Evolutionary conservation across 2,113 vertebrate genomes (phyloP).

Genomic region (Orcinus orca): DNA sequence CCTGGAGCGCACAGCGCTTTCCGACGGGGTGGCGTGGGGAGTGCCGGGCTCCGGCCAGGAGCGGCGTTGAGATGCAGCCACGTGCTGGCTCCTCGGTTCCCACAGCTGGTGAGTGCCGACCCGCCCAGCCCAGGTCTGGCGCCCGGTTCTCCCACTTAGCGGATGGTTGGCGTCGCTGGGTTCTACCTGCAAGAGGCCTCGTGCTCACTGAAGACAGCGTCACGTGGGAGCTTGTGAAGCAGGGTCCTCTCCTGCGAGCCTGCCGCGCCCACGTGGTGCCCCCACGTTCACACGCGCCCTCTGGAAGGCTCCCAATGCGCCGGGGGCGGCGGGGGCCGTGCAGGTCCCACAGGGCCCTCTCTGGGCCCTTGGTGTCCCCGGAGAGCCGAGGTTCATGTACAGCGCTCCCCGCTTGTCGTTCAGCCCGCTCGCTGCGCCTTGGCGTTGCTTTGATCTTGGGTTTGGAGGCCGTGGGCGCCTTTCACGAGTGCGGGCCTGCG

Average conservation of each 20-base stretch:
- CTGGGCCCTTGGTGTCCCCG: no score
- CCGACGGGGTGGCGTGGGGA: accelerated
- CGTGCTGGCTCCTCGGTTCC: background rate
- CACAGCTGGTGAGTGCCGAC: background rate
- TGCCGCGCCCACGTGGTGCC: accelerated
- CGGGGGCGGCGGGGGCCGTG: accelerated
- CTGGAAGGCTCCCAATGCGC: background rate
- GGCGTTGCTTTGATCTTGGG: no score
- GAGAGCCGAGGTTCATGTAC: no score
- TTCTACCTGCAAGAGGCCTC: background rate
- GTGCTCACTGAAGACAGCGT: background rate
- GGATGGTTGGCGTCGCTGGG: background rate
- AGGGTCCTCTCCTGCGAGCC: background rate
- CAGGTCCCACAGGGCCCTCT: no score
- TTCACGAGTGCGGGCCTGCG: no score
- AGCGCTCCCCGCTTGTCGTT: no score
- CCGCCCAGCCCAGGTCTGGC: background rate
- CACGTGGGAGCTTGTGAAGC: background rate
- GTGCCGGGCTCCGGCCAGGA: background rate
- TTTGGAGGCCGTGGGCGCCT: no score
- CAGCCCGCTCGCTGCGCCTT: no score
- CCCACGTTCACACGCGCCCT: background rate
- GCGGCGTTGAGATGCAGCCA: accelerated
- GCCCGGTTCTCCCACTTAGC: background rate
- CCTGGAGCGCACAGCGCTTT: background rate